These are phyloP conservation scores for Aphelocoma californica DNA, from an alignment of 2,797 vertebrate genomes.

Conservation along the genomic window DNA sequence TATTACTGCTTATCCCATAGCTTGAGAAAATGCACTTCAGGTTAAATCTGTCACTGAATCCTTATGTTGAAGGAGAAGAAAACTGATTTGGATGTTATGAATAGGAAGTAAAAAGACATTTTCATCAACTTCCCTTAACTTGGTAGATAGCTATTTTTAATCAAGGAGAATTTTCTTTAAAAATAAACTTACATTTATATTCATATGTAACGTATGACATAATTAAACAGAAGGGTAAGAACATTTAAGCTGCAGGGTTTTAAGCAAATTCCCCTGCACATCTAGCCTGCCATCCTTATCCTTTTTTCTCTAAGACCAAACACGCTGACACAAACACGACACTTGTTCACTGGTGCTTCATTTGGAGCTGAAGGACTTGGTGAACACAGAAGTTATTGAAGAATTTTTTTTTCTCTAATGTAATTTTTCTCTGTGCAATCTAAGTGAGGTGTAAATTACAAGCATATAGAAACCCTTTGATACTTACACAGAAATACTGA, in stretches of 20 bases:
- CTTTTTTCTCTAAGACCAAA: not conserved
- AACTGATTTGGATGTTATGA: not conserved
- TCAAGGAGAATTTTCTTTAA: not conserved
- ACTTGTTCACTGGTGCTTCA: not conserved
- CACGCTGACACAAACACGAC: not conserved
- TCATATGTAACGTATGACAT: not conserved
- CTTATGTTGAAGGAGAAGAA: not conserved
- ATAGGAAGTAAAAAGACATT: not conserved
- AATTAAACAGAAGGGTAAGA: not conserved
- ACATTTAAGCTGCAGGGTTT: not conserved
- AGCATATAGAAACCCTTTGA: not conserved
- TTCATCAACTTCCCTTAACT: not conserved
- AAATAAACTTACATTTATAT: not conserved
- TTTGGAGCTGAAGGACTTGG: not conserved
- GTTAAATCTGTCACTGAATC: constrained; percentile 5
- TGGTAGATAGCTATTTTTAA: not conserved
- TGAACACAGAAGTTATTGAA: not conserved
- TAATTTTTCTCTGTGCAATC: not conserved
- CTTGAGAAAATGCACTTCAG: not conserved
- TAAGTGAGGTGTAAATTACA: not conserved
- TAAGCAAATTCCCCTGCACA: not conserved
- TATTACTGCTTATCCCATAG: not conserved
- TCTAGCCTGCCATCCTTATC: not conserved
- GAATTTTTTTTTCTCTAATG: not conserved
- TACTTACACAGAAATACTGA: not conserved